These are phyloP conservation scores for Mythimna lalbum DNA, from an alignment of 2,888 invertebrate genomes.

Conservation along the genomic window DNA sequence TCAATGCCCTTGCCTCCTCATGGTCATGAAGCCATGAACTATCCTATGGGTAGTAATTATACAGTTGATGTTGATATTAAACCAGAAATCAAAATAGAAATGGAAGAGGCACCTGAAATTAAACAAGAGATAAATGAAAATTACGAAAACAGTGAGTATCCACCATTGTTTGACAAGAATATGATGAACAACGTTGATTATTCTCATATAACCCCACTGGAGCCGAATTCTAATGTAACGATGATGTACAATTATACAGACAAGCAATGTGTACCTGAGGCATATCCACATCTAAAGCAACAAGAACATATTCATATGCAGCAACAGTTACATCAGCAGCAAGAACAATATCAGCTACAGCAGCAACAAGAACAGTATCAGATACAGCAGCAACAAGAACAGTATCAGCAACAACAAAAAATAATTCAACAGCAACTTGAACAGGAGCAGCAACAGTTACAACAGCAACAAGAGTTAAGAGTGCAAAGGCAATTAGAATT, in stretches of 20 bases:
- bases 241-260: constrained; percentile 62
- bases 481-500: constrained; percentile 27
- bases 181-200: constrained; percentile 61
- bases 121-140: constrained; percentile 67
- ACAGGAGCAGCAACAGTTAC: constrained; percentile 40
- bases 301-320: constrained; percentile 30
- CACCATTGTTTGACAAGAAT: constrained; percentile 54
- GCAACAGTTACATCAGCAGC: constrained; percentile 35
- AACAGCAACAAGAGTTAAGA: constrained; percentile 24
- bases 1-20: constrained; percentile 69
- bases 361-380: constrained; percentile 14
- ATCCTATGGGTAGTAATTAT: constrained; percentile 69
- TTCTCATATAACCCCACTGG: constrained; percentile 50
- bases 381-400: constrained; percentile 13
- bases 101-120: constrained; percentile 74
- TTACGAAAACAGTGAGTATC: constrained; percentile 65
- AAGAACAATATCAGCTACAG: constrained; percentile 25
- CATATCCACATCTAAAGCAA: constrained; percentile 42
- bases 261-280: constrained; percentile 58
- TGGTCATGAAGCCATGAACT: constrained; percentile 70
- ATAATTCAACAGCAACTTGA: constrained; percentile 13
- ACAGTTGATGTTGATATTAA: constrained; percentile 78
- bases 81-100: constrained; percentile 79
- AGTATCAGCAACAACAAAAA: constrained; percentile 30
- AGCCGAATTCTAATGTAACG: constrained; percentile 61